phyloP scores from a whole-genome alignment of 2,113 vertebrate species.

The Dascyllus trimaculatus region DNA sequence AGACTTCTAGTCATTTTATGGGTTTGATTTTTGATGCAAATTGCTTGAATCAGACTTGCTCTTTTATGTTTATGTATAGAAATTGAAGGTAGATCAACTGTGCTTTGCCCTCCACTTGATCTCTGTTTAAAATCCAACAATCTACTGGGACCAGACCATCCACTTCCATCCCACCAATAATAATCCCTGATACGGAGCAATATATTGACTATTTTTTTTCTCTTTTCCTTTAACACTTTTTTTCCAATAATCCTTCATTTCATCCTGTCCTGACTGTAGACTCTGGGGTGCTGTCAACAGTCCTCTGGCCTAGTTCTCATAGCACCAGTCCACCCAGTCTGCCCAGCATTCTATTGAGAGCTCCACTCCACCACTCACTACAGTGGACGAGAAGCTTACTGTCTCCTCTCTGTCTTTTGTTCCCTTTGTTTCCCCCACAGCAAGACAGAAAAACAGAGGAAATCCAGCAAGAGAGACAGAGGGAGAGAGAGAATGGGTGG shows the following conservation, averaged over 20 bases:
- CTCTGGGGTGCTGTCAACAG: slow-evolving; percentile 57
- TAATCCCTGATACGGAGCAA: slow-evolving; percentile 13
- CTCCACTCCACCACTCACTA: slow-evolving; percentile 72
- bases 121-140: slow-evolving; percentile 3
- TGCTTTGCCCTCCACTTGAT: slow-evolving; percentile 7
- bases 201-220: slow-evolving; percentile 22
- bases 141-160: background rate
- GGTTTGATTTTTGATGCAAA: background rate
- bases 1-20: background rate
- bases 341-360: slow-evolving; percentile 65
- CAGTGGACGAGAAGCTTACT: slow-evolving; percentile 78
- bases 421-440: slow-evolving; percentile 79
- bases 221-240: background rate
- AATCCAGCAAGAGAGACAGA: slow-evolving; percentile 72
- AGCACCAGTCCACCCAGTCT: slow-evolving; percentile 61
- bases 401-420: slow-evolving; percentile 78
- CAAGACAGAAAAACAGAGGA: slow-evolving; percentile 80
- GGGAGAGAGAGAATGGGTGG: slow-evolving; percentile 59
- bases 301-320: slow-evolving; percentile 77
- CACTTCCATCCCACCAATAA: background rate
- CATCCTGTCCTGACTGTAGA: slow-evolving; percentile 50
- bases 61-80: background rate
- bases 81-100: background rate
- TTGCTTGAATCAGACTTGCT: background rate
- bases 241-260: slow-evolving; percentile 46